Evolutionary conservation across 2,797 vertebrate genomes (phyloP), one percentile per base, ranked within the genome.

Genomic region (Micropoecilia bifurca): DNA sequence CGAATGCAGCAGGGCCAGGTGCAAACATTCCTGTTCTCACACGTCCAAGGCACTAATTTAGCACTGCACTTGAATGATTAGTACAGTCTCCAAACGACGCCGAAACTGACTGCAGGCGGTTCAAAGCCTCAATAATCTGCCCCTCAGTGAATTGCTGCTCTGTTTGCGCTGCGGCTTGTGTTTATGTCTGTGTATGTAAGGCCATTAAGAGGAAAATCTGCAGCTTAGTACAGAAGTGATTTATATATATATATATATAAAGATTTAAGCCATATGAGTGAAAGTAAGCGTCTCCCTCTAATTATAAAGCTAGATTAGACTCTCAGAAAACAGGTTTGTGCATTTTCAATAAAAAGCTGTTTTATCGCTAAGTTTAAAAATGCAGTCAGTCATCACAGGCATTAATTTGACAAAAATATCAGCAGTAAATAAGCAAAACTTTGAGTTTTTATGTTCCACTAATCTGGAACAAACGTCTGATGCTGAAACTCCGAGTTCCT

Each of bases 21-120:
- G 66, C 66, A 69, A 69, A 69, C 66, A 69, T 43, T 69, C 66
- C 66, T 69, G 66, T 69, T 69, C 41, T 69, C 20, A 43, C 66
- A 43, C 66, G 39, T 43, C 39, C 66, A 69, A n/a, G 66, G 66
- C 22, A 43, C 66, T 69, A n/a, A 69, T 69, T 69, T 43, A 43
- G 66, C 66, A 10, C 66, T n/a, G 3, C 39, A 13, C 66, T 69
- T 43, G 39, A 43, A n/a, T 43, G 66, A 69, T 69, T 69, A 69
- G 39, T 41, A n/a, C 39, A 69, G 66, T 69, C 63, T 68, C 66
- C 22, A 43, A 43, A 69, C 66, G 25, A 69, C 66, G 22, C 66
- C 39, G 22, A 41, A 68, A 43, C 63, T 12, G 36, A 43, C 39
- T 43, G 2, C 22, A 43, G 39, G 43, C 66, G 1, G 39, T 43